Conservation (phyloP, 2,797 vertebrate species). For the Pristis pectinata region DNA sequence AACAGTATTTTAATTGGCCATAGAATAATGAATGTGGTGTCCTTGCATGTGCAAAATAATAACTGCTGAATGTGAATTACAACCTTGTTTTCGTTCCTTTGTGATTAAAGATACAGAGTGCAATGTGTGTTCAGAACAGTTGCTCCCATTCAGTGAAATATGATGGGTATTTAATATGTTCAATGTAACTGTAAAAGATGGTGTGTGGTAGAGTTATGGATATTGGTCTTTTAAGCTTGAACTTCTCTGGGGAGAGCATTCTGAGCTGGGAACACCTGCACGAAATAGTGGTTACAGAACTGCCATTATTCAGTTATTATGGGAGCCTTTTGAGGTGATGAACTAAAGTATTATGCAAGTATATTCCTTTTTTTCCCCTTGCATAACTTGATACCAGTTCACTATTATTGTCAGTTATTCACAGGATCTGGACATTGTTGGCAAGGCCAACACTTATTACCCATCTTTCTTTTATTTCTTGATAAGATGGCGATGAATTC, state of each 20-base stretch:
- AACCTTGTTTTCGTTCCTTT: constrained; percentile 19
- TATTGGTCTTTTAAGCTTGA: background rate
- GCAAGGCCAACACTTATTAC: too few relatives aligned
- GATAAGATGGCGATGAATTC: too few relatives aligned
- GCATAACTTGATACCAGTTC: background rate
- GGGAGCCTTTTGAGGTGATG: background rate
- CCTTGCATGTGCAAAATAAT: background rate
- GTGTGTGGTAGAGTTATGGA: background rate
- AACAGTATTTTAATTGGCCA: background rate
- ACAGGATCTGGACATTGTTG: too few relatives aligned
- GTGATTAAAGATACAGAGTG: background rate
- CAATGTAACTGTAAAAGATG: background rate
- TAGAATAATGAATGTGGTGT: background rate
- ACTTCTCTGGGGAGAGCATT: background rate
- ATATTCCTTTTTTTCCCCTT: background rate
- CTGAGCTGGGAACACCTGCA: background rate
- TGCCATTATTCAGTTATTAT: background rate
- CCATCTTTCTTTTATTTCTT: too few relatives aligned
- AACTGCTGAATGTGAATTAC: background rate
- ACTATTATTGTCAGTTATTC: background rate
- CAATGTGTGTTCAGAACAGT: background rate
- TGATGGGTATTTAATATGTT: background rate
- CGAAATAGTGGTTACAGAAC: background rate
- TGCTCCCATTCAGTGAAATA: background rate
- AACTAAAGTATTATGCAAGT: background rate